Base-by-base conservation (phyloP, 1,140 invertebrate species). In the Mylabris phalerata region DNA sequence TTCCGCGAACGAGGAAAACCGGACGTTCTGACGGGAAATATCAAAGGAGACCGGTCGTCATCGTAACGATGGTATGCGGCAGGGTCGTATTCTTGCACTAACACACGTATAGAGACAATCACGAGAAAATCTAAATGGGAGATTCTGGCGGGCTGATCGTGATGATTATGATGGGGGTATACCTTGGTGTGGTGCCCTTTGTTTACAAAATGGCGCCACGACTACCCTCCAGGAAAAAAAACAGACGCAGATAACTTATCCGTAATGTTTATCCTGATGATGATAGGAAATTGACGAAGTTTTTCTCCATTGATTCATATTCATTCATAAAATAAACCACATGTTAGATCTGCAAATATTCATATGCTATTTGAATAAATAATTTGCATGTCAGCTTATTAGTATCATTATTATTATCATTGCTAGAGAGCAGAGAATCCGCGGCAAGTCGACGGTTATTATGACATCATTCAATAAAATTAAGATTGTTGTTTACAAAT, bases 381-480 rank as follows among this genome's bases (percentile, higher is more conserved):
- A 32, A 32, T 32, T 32, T 32, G 32, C 32, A 32, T 32, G 32
- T 32, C 32, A 32, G 32, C 32, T 32, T 32, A 5, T 32, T 7
- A 32, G 4, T 32, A 32, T 32, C 7, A 32, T 32, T 32, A 32
- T 32, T 32, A 32, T 32, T 32, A 32, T 32, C 32, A 32, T 5
- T 7, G 7, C 7, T 32, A 32, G 32, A 32, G 32, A 32, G 32
- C 4, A 32, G 32, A 32, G 32, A 32, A 5, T 32, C 32, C 32
- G 7, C n/a, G 41, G 45, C 51, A 32, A 42, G 38, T 13, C 19
- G 43, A 54, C 51, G 51, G 51, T 54, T 46, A 46, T 27, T 27
- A 46, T 54, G 51, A 54, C 51, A 54, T 54, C 51, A 54, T 54
- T 54, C 42, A 32, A 26, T 38, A 45, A 54, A 54, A 54, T 46